Conservation (phyloP, 2,888 invertebrate species). For the Xylocampa areola region DNA sequence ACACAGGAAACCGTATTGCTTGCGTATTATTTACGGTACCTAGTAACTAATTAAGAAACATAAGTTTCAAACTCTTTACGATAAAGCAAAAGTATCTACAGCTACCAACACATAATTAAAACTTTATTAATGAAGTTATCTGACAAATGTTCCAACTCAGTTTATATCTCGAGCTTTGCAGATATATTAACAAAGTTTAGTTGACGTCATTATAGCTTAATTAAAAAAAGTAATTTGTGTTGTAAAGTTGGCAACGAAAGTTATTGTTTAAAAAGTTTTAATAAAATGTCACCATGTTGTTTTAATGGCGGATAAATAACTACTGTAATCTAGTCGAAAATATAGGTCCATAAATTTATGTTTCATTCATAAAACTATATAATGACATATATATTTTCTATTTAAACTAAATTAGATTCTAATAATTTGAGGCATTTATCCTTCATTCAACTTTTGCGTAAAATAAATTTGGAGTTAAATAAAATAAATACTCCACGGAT, state of each 20-base stretch:
- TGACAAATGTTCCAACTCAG: slow-evolving; percentile 38
- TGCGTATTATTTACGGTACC: no score
- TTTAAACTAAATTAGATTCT: no score
- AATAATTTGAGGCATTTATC: no score
- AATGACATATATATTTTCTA: no score
- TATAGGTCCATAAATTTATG: no score
- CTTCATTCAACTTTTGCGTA: no score
- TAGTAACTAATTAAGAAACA: no score
- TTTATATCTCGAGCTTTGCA: slow-evolving; percentile 40
- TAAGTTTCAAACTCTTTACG: not conserved
- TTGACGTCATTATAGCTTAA: slow-evolving; percentile 39
- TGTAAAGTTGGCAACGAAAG: slow-evolving; percentile 14
- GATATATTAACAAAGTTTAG: slow-evolving; percentile 53
- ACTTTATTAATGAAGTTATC: slow-evolving; percentile 43
- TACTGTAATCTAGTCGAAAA: no score
- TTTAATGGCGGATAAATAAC: not conserved
- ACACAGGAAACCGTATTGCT: no score
- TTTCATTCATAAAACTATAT: no score
- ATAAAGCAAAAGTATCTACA: not conserved
- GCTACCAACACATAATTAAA: slow-evolving; percentile 41
- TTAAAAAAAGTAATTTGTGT: slow-evolving; percentile 39
- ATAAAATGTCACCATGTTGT: not conserved
- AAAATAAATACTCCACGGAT: no score
- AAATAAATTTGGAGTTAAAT: no score
- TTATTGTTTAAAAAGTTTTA: slow-evolving; percentile 13